phyloP scores from a whole-genome alignment of 2,113 vertebrate species.

The Xerus inauris region DNA sequence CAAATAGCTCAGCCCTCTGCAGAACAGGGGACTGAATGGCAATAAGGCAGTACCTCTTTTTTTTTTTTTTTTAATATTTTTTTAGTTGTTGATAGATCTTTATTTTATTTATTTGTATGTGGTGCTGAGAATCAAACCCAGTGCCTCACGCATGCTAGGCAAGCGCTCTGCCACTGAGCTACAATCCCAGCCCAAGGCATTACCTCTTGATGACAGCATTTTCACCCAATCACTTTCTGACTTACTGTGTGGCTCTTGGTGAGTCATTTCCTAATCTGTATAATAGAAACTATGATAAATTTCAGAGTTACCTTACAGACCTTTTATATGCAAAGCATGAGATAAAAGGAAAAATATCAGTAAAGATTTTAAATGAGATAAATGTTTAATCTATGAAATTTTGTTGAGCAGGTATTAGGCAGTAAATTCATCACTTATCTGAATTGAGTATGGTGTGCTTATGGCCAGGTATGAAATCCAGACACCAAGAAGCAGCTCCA shows the following conservation, averaged over 20 bases:
- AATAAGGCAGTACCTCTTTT: background rate
- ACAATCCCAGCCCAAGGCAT: no score
- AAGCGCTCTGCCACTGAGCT: no score
- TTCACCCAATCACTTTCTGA: no score
- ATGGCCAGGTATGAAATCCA: background rate
- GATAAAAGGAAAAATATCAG: no score
- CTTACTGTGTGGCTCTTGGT: no score
- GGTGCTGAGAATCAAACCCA: no score
- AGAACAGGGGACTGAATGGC: background rate
- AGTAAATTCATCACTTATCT: background rate
- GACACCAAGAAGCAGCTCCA: background rate
- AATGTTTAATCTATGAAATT: background rate
- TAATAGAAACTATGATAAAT: background rate
- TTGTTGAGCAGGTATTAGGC: background rate
- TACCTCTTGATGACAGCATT: no score
- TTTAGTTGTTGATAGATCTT: no score
- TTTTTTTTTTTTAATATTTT: no score
- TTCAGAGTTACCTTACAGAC: background rate
- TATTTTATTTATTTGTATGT: no score
- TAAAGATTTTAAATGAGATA: background rate
- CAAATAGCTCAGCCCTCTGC: background rate
- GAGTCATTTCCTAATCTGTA: background rate
- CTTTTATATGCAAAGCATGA: background rate
- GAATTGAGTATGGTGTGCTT: background rate
- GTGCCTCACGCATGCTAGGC: no score